Evolutionary conservation across 2,113 vertebrate species (phyloP).

Genomic region (Oxyura jamaicensis): DNA sequence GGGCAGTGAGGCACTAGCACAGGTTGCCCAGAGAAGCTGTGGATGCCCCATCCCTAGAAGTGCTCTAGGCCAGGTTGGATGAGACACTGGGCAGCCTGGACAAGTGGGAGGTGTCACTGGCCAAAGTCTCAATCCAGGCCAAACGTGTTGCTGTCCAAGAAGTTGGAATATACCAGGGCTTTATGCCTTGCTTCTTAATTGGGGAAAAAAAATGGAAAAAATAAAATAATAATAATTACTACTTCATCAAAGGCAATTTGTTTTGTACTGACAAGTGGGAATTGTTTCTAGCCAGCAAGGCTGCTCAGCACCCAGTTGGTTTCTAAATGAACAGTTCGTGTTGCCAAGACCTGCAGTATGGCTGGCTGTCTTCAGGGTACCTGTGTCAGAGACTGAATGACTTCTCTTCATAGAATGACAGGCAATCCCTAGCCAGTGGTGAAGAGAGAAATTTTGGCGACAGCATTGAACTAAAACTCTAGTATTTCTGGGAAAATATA

Average conservation of each 20-base stretch:
- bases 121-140: neutral
- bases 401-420: neutral
- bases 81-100: too few relatives aligned
- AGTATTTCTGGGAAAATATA: neutral
- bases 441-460: neutral
- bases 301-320: neutral
- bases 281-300: neutral
- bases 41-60: too few relatives aligned
- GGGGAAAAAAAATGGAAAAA: neutral
- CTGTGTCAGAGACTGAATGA: neutral
- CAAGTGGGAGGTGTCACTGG: too few relatives aligned
- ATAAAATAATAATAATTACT: neutral
- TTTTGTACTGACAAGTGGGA: neutral
- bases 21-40: too few relatives aligned
- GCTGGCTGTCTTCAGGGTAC: neutral
- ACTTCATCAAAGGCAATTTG: neutral
- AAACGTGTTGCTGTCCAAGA: neutral
- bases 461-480: neutral
- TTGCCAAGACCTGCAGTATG: fast-evolving
- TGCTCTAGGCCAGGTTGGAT: too few relatives aligned
- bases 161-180: neutral
- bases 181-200: neutral
- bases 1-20: too few relatives aligned
- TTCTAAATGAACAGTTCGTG: neutral
- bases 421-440: neutral